A percentile compares a stretch with the other conserved stretches of the same genome.
phyloP scores from a whole-genome alignment of 2,797 vertebrate species.

The Carapus acus region DNA sequence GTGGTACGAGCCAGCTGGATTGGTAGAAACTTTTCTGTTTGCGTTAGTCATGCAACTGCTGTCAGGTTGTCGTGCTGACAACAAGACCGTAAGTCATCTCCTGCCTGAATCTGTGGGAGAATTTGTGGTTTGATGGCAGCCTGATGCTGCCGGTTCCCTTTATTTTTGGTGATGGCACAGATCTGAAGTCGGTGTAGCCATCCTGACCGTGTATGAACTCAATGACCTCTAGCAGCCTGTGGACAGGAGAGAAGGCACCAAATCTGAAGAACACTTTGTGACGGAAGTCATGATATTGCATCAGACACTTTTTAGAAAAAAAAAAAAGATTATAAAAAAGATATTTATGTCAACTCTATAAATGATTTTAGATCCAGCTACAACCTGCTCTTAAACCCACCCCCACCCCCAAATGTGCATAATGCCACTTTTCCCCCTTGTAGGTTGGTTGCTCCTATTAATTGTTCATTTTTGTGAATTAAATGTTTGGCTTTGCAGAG shows the following conservation, averaged over 20 bases:
- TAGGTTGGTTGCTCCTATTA: conserved; percentile 55
- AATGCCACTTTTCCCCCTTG: conserved; percentile 17
- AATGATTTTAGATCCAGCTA: conserved; percentile 60
- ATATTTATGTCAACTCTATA: conserved; percentile 39
- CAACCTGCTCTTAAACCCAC: conserved; percentile 57
- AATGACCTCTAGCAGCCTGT: conserved; percentile 14
- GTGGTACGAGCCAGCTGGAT: background rate
- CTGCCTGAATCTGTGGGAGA: background rate
- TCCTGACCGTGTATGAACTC: background rate
- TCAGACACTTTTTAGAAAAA: conserved; percentile 44
- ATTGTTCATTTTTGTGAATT: conserved; percentile 6
- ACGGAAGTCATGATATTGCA: conserved; percentile 14
- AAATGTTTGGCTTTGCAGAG: conserved; percentile 39
- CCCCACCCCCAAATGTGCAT: conserved; percentile 14
- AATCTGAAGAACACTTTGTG: conserved; percentile 20
- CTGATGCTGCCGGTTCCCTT: conserved; percentile 5
- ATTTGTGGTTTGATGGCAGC: background rate
- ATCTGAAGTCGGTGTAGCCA: conserved; percentile 19
- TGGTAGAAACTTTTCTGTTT: background rate
- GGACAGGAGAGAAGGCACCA: conserved; percentile 22
- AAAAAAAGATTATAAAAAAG: conserved; percentile 31
- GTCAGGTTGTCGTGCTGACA: background rate
- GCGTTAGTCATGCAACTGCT: background rate
- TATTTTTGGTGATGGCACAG: conserved; percentile 6
- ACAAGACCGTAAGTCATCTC: background rate